Base-by-base conservation (phyloP, 1,140 invertebrate genomes). In the Halictus rubicundus region DNA sequence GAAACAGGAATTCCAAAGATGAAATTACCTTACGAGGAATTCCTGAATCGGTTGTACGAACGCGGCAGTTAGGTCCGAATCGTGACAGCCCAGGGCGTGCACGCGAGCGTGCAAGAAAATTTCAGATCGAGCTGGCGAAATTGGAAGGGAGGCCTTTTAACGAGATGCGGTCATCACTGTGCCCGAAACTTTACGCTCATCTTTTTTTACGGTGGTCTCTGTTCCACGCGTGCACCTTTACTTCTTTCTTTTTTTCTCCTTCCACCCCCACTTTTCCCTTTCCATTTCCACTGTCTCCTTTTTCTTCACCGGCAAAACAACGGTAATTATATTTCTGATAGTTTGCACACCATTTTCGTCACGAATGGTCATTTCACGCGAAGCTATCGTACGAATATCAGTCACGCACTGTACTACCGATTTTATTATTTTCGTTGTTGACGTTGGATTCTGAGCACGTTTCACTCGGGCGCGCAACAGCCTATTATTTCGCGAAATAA, bases 21-120 rank as follows among this genome's bases (percentile, higher is more conserved):
- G 87, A 92, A 92, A 92, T 92, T 92, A 87, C 90, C 87, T 91
- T 91, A 92, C 88, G 89, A 89, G 86, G 91, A 92, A 92, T 91
- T 91, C 82, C 86, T 89, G 90, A 92, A 92, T 91, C 88, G 91
- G 89, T 92, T 92, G 87, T 90, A 89, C 88, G 87, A 90, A 90
- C 89, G 89, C 90, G 83, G 90, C 91, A 90, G 91, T 92, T 92
- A 91, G 89, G 84, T 89, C 84, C 83, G 81, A 90, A 92, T 93
- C 92, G 92, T 93, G 92, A 93, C 92, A 89, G 92, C 92, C 92
- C 89, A 89, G 91, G 92, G 92, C 92, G 86, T 85, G 90, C 92
- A 93, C 92, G 92, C 92, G 91, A 93, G 90, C 91, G 90, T 91
- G 89, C 90, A 89, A 93, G 90, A 92, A 93, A 93, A 92, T 92